Base-by-base conservation (phyloP, 2,113 vertebrate species). In the Epinephelus fuscoguttatus region DNA sequence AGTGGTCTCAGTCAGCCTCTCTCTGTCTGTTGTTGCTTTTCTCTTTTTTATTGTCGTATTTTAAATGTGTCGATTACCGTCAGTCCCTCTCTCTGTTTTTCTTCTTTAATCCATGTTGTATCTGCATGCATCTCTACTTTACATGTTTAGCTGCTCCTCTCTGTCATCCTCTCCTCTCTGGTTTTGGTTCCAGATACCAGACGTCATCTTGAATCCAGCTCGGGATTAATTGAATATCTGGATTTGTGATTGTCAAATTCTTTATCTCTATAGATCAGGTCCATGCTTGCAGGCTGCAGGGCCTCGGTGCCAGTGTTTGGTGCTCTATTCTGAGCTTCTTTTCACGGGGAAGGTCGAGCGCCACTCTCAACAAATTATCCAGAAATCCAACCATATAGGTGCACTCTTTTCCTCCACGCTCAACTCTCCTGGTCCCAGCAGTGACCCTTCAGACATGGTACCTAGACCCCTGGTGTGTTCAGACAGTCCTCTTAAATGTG, bases 21-120 rank as follows among this genome's bases (percentile, higher is more conserved):
- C 67, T 79, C 78, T 84, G 21, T 81, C 50, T 89, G 52, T 82
- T n/a, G 9, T 64, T 85, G 25, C 61, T 63, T 85, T 82, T 62
- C 69, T 82, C 42, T 73, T 49, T 60, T 57, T 84, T 61, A 55
- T 82, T 85, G 76, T 82, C 73, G 81, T 23, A 67, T 77, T 82
- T 83, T 56, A 84, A 84, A 80, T 60, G 63, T 50, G 70, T 66
- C 30, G 78, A 72, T 85, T 56, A 69, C 33, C 17, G 13, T 78
- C 61, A 18, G 42, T 64, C 40, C 72, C 45, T 37, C 33, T 80
- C 15, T 81, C 67, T 73, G 60, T 84, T 57, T 60, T 15, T 60
- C n/a, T 66, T 9, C 10, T 9, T 76, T 53, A 6, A 62, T 61
- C 59, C 8, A 40, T 25, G 2, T 5, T 17, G 9, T 66, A 49